These are phyloP conservation scores for Tokudaia tokunoshimensis DNA, from an alignment of 2,797 vertebrate species.

Conservation along the genomic window DNA sequence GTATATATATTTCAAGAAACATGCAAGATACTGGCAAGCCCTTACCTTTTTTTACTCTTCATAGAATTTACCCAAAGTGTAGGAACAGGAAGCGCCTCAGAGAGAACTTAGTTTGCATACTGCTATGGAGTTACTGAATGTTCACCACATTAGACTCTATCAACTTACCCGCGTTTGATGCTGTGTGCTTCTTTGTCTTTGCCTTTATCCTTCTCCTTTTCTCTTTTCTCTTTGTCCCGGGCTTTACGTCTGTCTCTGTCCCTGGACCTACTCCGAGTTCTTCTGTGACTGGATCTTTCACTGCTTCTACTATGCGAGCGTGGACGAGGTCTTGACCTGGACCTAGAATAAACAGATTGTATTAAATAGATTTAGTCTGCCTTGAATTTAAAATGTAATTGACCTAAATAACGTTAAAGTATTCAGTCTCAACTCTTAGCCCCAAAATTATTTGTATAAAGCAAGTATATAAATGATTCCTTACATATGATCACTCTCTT, in stretches of 20 bases:
- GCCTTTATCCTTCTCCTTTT: constrained; percentile 88
- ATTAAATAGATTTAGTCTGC: constrained; percentile 49
- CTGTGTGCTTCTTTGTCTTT: constrained; percentile 90
- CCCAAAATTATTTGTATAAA: constrained; percentile 50
- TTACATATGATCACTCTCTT: constrained; percentile 19
- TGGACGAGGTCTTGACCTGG: constrained; percentile 91
- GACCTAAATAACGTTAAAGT: constrained; percentile 7
- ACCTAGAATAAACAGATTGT: constrained; percentile 85
- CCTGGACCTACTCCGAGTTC: constrained; percentile 90
- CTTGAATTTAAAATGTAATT: constrained; percentile 28
- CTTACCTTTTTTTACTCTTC: background rate
- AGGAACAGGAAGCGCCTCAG: background rate
- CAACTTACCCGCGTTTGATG: constrained; percentile 92
- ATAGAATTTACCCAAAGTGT: background rate
- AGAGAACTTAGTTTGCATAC: background rate
- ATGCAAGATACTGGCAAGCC: background rate
- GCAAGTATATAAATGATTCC: background rate
- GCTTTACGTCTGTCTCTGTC: constrained; percentile 92
- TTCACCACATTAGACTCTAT: background rate
- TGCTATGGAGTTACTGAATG: background rate
- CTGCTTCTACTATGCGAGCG: constrained; percentile 93
- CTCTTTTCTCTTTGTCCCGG: constrained; percentile 90
- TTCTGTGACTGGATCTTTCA: constrained; percentile 89
- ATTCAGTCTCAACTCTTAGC: constrained; percentile 36
- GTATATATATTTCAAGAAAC: constrained; percentile 15